Conservation (phyloP, 35 echinoderm and acorn worm genomes). For the Heliocidaris tuberculata region DNA sequence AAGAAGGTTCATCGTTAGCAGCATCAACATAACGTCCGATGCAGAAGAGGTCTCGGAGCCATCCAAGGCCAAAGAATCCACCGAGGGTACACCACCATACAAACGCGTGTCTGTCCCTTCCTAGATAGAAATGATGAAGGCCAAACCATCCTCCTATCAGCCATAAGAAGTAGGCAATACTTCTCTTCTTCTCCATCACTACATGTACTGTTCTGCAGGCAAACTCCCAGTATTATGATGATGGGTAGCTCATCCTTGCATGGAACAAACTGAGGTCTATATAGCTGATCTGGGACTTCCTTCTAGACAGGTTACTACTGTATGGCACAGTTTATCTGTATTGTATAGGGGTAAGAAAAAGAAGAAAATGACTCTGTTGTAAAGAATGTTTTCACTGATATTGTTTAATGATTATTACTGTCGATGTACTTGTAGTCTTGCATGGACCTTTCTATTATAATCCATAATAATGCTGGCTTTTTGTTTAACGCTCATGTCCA, state of each 20-base stretch:
- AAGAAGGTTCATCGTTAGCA: conserved; percentile 67
- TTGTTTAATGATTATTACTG: too few species aligned
- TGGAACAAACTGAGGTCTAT: not conserved
- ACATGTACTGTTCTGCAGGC: not conserved
- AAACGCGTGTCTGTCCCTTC: conserved; percentile 89
- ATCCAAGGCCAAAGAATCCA: conserved; percentile 77
- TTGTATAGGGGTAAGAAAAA: too few species aligned
- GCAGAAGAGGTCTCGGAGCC: conserved; percentile 78
- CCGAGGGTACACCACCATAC: conserved; percentile 87
- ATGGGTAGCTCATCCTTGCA: not conserved
- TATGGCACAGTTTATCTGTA: too few species aligned
- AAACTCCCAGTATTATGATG: not conserved
- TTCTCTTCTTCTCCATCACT: conserved; percentile 56
- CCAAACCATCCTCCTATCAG: conserved; percentile 72
- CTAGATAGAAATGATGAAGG: conserved; percentile 91
- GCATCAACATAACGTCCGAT: conserved; percentile 66
- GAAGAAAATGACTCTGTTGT: too few species aligned
- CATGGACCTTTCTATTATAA: too few species aligned
- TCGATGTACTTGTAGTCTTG: too few species aligned
- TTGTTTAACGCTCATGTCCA: too few species aligned
- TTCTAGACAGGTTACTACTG: too few species aligned
- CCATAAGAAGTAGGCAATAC: conserved; percentile 82
- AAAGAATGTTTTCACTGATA: too few species aligned
- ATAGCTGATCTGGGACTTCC: not conserved
- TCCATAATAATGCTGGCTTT: too few species aligned